These are phyloP conservation scores for Enhydra lutris DNA, from an alignment of 2,113 vertebrate genomes.

Conservation along the genomic window DNA sequence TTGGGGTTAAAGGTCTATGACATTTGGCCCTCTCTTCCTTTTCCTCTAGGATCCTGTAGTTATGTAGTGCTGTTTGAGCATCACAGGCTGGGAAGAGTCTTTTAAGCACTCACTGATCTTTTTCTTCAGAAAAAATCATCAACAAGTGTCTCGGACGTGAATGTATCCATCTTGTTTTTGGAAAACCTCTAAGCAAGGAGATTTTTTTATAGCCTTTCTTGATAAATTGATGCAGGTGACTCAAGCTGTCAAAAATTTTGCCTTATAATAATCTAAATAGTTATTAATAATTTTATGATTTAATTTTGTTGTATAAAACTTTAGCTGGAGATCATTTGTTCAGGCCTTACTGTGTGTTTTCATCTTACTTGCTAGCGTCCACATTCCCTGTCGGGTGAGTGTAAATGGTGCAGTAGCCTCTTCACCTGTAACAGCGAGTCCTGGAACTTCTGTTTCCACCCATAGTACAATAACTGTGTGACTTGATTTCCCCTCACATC, in stretches of 20 bases:
- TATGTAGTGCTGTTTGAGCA: background rate
- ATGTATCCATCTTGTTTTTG: background rate
- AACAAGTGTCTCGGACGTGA: background rate
- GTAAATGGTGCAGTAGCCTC: background rate
- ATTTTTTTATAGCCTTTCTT: background rate
- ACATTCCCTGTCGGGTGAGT: background rate
- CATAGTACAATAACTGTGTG: background rate
- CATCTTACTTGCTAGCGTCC: no score
- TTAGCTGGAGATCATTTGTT: background rate
- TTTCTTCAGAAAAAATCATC: background rate
- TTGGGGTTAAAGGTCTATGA: background rate
- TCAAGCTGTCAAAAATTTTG: background rate
- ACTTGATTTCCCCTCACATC: background rate
- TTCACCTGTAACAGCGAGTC: background rate
- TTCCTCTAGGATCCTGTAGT: background rate
- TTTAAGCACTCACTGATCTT: background rate
- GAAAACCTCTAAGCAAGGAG: background rate
- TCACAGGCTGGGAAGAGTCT: background rate
- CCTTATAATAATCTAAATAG: background rate
- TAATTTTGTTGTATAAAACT: background rate
- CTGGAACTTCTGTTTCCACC: background rate
- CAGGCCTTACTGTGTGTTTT: background rate
- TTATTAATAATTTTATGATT: background rate
- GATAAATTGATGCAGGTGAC: background rate
- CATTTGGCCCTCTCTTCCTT: background rate